phyloP scores from a whole-genome alignment of 2,113 vertebrate genomes.

The Brevimyrus niger region DNA sequence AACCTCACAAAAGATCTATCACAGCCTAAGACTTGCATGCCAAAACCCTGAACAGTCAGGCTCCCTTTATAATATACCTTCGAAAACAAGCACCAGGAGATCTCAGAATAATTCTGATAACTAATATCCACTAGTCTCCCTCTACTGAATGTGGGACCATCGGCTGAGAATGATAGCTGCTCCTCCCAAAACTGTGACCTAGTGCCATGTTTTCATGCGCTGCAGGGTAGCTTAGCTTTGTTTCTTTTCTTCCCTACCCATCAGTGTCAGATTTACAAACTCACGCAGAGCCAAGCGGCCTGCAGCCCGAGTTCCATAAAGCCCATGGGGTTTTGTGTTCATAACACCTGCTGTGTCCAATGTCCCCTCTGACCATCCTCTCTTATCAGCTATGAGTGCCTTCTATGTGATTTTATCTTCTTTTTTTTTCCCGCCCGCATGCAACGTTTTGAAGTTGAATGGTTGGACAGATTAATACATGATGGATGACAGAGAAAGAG shows the following conservation, averaged over 20 bases:
- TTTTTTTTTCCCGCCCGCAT: background rate
- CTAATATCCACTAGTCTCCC: background rate
- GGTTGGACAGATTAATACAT: background rate
- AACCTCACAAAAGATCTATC: background rate
- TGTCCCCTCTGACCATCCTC: background rate
- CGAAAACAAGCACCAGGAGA: background rate
- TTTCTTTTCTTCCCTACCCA: background rate
- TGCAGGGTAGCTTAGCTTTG: background rate
- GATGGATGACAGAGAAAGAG: slow-evolving; percentile 6
- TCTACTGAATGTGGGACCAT: background rate
- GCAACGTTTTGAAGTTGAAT: background rate
- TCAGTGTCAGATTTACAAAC: background rate
- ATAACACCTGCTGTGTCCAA: background rate
- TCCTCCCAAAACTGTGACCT: background rate
- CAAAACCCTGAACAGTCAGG: background rate
- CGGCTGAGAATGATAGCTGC: background rate
- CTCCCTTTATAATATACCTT: background rate
- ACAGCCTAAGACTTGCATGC: background rate
- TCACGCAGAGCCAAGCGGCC: background rate
- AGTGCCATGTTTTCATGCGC: background rate
- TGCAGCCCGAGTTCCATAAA: background rate
- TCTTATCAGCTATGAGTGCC: background rate
- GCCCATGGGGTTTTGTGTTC: background rate
- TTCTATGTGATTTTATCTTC: background rate
- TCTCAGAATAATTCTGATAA: background rate